A percentile compares a stretch with the other conserved stretches of the same genome.
Conservation (phyloP, 2,797 vertebrate species). For the Scleropages formosus region DNA sequence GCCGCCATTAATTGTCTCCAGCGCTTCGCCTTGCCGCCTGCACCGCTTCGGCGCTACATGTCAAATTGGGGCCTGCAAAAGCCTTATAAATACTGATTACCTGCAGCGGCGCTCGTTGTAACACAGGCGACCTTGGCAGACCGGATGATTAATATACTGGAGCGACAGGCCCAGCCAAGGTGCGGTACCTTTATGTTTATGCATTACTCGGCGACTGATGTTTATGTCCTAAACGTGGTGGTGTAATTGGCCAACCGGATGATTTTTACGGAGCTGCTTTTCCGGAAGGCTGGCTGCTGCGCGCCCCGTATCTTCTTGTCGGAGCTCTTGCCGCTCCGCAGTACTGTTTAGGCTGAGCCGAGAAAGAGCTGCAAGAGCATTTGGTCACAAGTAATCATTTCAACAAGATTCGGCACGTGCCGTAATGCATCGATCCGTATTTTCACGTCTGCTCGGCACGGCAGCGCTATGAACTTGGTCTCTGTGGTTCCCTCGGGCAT, state of each 20-base stretch:
- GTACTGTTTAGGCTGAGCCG: too few relatives aligned
- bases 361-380: background rate
- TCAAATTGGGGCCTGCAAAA: constrained; percentile 64
- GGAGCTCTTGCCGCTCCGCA: background rate
- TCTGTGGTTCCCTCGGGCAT: background rate
- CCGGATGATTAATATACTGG: constrained; percentile 61
- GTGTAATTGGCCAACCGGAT: background rate
- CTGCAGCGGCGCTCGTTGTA: constrained; percentile 58
- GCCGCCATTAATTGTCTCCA: constrained; percentile 47
- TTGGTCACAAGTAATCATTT: background rate
- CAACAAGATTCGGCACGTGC: background rate
- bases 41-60: constrained; percentile 50
- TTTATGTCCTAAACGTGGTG: background rate
- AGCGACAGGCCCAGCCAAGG: constrained; percentile 49
- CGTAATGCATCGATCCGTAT: too few relatives aligned
- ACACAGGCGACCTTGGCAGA: constrained; percentile 70
- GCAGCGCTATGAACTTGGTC: background rate
- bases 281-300: too few relatives aligned
- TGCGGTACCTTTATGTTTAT: constrained; percentile 53
- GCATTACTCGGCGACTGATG: constrained; percentile 54
- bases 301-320: too few relatives aligned
- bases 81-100: constrained; percentile 66
- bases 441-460: background rate
- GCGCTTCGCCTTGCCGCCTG: constrained; percentile 42
- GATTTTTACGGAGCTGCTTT: background rate